A percentile compares a stretch with the other conserved stretches of the same genome.
Conservation (phyloP, 2,888 invertebrate genomes). For the Frankliniella fusca region DNA sequence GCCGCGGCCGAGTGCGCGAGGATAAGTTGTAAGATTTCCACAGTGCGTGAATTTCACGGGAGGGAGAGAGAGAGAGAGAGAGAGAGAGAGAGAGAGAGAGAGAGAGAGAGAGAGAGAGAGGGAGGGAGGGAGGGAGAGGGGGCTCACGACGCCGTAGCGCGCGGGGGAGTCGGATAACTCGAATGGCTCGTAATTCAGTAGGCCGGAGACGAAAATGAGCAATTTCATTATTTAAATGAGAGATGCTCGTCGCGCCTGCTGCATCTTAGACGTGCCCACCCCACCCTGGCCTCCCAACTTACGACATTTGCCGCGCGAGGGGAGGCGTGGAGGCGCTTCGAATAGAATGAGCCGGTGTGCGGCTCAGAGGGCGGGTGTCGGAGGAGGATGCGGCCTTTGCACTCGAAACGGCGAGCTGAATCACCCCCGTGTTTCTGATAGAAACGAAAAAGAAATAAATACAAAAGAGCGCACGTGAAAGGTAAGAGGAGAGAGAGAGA, state of each 20-base stretch:
- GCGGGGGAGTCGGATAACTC: neutral
- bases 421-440: no score
- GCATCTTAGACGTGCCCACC: neutral
- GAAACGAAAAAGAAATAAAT: no score
- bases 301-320: no score
- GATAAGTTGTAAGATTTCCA: neutral
- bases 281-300: neutral
- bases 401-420: no score
- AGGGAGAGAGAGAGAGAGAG: neutral
- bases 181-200: conserved; percentile 16
- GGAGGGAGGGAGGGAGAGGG: neutral
- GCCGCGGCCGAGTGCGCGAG: no score
- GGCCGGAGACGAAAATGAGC: conserved; percentile 18
- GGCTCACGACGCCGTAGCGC: neutral
- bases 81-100: conserved; percentile 10
- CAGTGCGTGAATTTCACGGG: neutral
- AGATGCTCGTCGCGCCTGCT: neutral
- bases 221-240: conserved; percentile 27
- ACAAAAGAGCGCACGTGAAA: no score
- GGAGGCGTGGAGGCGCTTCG: no score
- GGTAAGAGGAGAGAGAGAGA: no score
- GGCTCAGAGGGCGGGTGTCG: no score
- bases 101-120: neutral
- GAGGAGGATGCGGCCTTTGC: no score
- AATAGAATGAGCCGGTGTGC: no score